Evolutionary conservation across 2,797 vertebrate species (phyloP).

Genomic region (Varecia variegata): DNA sequence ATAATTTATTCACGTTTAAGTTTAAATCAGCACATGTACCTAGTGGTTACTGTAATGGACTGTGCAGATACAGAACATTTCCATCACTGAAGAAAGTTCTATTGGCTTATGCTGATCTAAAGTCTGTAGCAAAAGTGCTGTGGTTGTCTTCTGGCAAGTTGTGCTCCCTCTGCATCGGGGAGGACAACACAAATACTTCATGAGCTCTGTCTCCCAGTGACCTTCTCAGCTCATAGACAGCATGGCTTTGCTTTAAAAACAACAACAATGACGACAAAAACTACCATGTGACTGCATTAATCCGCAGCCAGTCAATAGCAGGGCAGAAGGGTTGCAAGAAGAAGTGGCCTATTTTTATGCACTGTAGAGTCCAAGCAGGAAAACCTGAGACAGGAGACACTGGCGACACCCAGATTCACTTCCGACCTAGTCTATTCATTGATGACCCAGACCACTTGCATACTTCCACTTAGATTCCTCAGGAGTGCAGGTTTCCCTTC

Average conservation of each 20-base stretch:
- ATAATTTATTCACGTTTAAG: background rate
- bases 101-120: background rate
- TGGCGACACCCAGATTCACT: background rate
- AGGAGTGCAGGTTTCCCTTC: background rate
- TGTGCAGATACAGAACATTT: background rate
- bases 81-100: background rate
- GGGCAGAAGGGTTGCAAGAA: constrained; percentile 81
- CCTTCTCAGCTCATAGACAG: constrained; percentile 87
- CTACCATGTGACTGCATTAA: constrained; percentile 87
- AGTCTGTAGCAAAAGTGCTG: background rate
- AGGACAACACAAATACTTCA: constrained; percentile 16
- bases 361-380: constrained; percentile 60
- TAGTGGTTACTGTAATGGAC: background rate
- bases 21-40: background rate
- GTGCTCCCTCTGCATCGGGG: background rate
- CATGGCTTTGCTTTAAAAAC: constrained; percentile 85
- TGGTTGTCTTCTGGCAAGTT: background rate
- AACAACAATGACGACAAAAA: too few species aligned
- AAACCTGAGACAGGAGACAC: background rate
- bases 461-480: background rate
- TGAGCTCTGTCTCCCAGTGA: constrained; percentile 80
- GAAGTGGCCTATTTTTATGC: constrained; percentile 88
- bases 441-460: background rate
- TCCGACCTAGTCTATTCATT: background rate
- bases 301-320: constrained; percentile 86